These are phyloP conservation scores for Protodeltote pygarga DNA, from an alignment of 2,888 invertebrate genomes.

Conservation along the genomic window DNA sequence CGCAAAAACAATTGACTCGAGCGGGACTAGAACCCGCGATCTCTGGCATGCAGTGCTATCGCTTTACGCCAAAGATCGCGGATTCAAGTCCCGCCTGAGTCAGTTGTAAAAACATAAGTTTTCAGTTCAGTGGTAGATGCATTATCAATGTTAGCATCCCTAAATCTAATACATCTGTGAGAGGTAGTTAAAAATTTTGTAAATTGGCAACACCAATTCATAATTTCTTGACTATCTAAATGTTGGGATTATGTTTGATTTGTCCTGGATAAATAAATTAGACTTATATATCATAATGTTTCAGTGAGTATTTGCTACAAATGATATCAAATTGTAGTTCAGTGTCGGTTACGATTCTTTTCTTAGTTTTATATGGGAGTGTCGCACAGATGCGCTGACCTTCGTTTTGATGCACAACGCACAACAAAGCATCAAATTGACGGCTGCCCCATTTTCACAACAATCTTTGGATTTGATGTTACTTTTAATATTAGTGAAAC, in stretches of 20 bases:
- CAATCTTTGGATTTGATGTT: conserved; percentile 76
- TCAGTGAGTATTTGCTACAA: conserved; percentile 79
- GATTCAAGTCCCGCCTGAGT: too few relatives aligned
- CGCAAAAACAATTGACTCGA: too few relatives aligned
- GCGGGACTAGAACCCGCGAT: too few relatives aligned
- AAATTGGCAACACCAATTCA: conserved; percentile 71
- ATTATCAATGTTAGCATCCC: too few relatives aligned
- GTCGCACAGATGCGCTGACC: conserved; percentile 86
- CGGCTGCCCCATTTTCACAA: conserved; percentile 88
- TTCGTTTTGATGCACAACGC: conserved; percentile 88
- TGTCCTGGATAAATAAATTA: conserved; percentile 74
- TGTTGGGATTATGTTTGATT: conserved; percentile 84
- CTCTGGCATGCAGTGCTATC: too few relatives aligned
- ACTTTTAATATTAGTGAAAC: conserved; percentile 60
- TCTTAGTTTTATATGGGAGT: conserved; percentile 73
- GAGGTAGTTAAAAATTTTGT: conserved; percentile 58
- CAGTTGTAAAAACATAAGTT: too few relatives aligned
- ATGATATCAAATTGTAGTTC: conserved; percentile 54
- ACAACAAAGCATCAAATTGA: conserved; percentile 88
- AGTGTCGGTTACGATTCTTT: conserved; percentile 53
- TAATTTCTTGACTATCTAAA: conserved; percentile 80
- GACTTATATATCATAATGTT: conserved; percentile 79
- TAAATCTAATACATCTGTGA: too few relatives aligned
- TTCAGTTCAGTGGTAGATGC: too few relatives aligned
- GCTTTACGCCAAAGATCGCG: too few relatives aligned